These are phyloP conservation scores for Kuschelorhynchus macadamiae DNA, from an alignment of 2,888 invertebrate species.

Conservation along the genomic window DNA sequence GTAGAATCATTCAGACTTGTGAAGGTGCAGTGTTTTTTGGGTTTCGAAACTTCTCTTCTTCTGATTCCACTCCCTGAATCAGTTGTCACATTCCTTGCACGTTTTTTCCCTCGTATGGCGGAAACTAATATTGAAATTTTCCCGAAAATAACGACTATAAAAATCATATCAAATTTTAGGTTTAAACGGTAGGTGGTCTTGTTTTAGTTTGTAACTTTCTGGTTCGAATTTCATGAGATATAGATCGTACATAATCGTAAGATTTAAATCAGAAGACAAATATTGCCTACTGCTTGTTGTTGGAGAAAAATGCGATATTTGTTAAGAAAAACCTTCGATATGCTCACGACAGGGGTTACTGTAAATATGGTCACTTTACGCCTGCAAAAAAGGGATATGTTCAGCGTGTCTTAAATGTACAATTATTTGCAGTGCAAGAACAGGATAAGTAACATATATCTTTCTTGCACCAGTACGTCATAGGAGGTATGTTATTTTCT, in stretches of 20 bases:
- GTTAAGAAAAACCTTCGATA: conserved; percentile 8
- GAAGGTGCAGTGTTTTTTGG: background rate
- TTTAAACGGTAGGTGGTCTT: conserved; percentile 7
- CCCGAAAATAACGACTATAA: conserved; percentile 7
- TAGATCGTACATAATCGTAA: conserved; percentile 15
- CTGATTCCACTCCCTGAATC: background rate
- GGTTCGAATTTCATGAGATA: conserved; percentile 8
- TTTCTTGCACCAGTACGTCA: too few species aligned
- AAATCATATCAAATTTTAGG: conserved; percentile 17
- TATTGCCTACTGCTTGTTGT: conserved; percentile 1
- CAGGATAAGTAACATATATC: too few species aligned
- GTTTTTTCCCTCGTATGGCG: background rate
- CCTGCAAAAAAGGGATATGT: too few species aligned
- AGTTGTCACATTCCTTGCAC: conserved; percentile 4
- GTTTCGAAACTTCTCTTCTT: too few species aligned
- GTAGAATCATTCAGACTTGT: conserved; percentile 14
- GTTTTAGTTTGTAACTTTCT: conserved; percentile 11
- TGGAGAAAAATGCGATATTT: conserved; percentile 12
- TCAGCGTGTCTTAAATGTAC: too few species aligned
- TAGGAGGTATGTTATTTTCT: too few species aligned
- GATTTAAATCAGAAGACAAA: conserved; percentile 16
- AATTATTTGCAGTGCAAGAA: background rate
- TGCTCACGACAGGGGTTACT: too few species aligned
- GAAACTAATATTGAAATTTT: conserved; percentile 26
- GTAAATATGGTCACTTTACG: too few species aligned